Conservation (phyloP, 2,113 vertebrate genomes). For the Gallinago media region DNA sequence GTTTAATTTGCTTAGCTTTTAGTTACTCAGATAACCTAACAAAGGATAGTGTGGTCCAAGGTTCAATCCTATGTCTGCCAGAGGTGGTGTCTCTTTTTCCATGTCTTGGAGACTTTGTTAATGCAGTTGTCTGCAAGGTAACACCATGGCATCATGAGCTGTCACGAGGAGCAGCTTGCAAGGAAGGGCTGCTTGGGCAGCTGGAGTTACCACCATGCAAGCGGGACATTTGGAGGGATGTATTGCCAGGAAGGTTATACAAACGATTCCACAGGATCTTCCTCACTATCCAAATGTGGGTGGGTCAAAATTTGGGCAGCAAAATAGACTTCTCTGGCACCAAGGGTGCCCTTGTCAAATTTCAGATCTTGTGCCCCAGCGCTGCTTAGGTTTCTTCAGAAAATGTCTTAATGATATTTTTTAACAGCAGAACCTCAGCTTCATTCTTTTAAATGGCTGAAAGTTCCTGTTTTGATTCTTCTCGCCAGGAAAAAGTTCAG, state of each 20-base stretch:
- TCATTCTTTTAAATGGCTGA: conserved; percentile 22
- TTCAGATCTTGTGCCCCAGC: neutral
- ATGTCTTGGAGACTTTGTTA: neutral
- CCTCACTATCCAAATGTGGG: neutral
- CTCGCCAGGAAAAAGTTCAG: conserved; percentile 22
- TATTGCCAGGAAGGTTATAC: neutral
- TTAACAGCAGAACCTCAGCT: neutral
- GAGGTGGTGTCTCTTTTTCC: neutral
- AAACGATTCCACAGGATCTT: neutral
- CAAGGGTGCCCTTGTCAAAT: neutral
- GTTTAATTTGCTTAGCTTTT: neutral
- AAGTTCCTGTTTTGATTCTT: conserved; percentile 9
- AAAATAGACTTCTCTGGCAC: neutral
- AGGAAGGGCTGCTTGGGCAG: neutral
- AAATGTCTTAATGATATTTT: neutral
- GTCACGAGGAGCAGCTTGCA: neutral
- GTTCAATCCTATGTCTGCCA: neutral
- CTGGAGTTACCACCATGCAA: neutral
- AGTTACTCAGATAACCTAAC: neutral
- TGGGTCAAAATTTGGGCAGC: neutral
- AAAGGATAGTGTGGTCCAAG: neutral
- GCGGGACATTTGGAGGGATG: neutral
- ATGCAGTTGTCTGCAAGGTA: neutral
- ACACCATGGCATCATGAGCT: neutral
- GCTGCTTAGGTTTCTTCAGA: conserved; percentile 4